These are phyloP conservation scores for Pantherophis alleghaniensis DNA, from an alignment of 2,797 vertebrate species.

Conservation along the genomic window DNA sequence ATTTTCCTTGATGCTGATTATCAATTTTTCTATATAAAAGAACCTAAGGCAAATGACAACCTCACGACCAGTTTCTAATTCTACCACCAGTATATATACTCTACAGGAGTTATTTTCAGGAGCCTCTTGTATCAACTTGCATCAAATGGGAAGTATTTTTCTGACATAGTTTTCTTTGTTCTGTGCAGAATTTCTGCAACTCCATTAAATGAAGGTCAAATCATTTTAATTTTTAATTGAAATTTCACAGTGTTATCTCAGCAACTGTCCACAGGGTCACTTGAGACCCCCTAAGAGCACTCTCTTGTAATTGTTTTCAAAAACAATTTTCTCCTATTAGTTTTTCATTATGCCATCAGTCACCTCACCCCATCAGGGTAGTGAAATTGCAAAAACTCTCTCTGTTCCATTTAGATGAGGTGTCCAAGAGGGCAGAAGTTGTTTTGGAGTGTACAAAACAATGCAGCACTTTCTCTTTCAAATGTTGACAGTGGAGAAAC, in stretches of 20 bases:
- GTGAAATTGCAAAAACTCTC: slow-evolving; percentile 17
- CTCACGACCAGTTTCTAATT: background rate
- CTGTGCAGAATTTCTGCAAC: slow-evolving; percentile 22
- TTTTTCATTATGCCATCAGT: slow-evolving; percentile 44
- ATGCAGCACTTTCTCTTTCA: slow-evolving; percentile 30
- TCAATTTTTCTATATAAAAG: background rate
- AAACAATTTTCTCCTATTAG: slow-evolving; percentile 49
- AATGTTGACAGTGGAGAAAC: slow-evolving; percentile 41
- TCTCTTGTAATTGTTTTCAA: slow-evolving; percentile 47
- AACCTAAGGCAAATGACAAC: background rate
- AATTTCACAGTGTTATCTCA: slow-evolving; percentile 64
- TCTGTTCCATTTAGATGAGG: background rate
- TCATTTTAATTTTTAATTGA: slow-evolving; percentile 60
- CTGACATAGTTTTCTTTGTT: background rate
- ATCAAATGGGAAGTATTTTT: slow-evolving; percentile 34
- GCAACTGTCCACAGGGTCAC: slow-evolving; percentile 44
- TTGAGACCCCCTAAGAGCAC: slow-evolving; percentile 45
- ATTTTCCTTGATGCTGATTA: background rate
- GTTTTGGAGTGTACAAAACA: background rate
- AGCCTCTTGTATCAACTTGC: rapidly evolving
- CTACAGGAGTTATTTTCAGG: background rate
- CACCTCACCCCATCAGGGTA: slow-evolving; percentile 32
- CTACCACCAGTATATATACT: background rate
- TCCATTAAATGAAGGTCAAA: slow-evolving; percentile 60
- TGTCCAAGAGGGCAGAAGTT: background rate